Evolutionary conservation across 2,113 vertebrate genomes (phyloP), one percentile per base, ranked within the genome.

Genomic region (Neotragus moschatus): DNA sequence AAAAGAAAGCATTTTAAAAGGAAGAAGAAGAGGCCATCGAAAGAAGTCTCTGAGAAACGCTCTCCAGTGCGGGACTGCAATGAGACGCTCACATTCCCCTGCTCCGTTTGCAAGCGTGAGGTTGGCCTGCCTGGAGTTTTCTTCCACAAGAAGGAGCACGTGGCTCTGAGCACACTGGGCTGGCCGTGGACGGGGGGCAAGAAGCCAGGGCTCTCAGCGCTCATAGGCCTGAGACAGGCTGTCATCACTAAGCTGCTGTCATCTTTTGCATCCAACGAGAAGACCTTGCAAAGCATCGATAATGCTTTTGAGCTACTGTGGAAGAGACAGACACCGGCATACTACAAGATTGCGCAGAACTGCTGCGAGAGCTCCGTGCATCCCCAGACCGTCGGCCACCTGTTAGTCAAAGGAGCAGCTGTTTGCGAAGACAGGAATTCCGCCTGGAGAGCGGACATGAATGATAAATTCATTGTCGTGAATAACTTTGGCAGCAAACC

Each of bases 381-480:
- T 61, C 86, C 80, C 30, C 93, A 58, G 49, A 92, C 97, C 55
- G n/a, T 88, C 84, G 89, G 0, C 28, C 98, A 98, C 61, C 51
- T 88, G 0, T 93, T 99, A 84, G 97, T 98, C 96, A 98, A 98
- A 97, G 97, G 96, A 12, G 26, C 98, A 45, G 97, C 98, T 26
- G 28, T 98, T 85, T 99, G 98, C 81, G 90, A 98, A 91, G 97
- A 98, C 26, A 98, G 95, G 96, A 99, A 99, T 88, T 66, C 97
- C 19, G 5, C 36, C 0, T 98, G 98, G 99, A 98, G 96, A 53
- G 15, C 26, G 81, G 90, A 97, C 36, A 98, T 98, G 97, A 98
- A 99, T 91, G 98, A 99, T 58, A 97, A 63, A 77, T 98, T 98
- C 63, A 88, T 98, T 0, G 85, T 98, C 7, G 61, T 91, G 1